Percentiles rank a stretch among this genome's conserved stretches.
phyloP scores from a whole-genome alignment of 2,797 vertebrate species.

The Avahi laniger region DNA sequence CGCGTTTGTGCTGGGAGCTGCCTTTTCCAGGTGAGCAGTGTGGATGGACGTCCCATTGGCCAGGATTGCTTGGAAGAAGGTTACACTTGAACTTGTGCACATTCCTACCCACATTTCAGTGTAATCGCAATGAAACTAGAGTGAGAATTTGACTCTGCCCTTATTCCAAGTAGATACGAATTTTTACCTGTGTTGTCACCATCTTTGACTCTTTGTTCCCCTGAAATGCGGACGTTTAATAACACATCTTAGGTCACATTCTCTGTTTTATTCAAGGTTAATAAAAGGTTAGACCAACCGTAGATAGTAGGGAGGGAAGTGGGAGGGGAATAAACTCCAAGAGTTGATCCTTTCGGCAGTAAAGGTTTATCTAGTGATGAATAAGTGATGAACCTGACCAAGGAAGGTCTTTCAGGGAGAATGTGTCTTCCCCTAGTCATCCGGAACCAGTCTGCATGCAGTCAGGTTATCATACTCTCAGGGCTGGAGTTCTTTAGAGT shows the following conservation, averaged over 20 bases:
- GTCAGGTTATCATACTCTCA: neutral
- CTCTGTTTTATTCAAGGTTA: conserved; percentile 51
- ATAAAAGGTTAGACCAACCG: neutral
- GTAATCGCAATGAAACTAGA: neutral
- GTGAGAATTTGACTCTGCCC: neutral
- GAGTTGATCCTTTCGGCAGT: conserved; percentile 15
- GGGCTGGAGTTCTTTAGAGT: conserved; percentile 37
- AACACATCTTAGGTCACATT: conserved; percentile 25
- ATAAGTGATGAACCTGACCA: conserved; percentile 27
- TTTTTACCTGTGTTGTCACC: conserved; percentile 9
- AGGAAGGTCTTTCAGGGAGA: neutral
- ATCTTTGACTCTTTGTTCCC: conserved; percentile 18
- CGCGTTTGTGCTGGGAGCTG: conserved; percentile 94
- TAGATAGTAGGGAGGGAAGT: neutral
- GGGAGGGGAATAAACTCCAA: neutral
- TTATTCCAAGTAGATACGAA: neutral
- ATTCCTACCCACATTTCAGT: neutral
- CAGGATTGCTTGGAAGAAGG: neutral
- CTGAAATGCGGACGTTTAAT: neutral
- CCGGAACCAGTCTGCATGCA: neutral
- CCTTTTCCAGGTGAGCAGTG: conserved; percentile 90
- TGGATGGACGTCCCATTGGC: neutral
- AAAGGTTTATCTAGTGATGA: conserved; percentile 5
- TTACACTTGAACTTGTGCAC: neutral
- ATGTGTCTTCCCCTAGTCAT: neutral